These are phyloP conservation scores for Erythrocercus mccallii DNA, from an alignment of 2,113 vertebrate genomes.

Conservation along the genomic window DNA sequence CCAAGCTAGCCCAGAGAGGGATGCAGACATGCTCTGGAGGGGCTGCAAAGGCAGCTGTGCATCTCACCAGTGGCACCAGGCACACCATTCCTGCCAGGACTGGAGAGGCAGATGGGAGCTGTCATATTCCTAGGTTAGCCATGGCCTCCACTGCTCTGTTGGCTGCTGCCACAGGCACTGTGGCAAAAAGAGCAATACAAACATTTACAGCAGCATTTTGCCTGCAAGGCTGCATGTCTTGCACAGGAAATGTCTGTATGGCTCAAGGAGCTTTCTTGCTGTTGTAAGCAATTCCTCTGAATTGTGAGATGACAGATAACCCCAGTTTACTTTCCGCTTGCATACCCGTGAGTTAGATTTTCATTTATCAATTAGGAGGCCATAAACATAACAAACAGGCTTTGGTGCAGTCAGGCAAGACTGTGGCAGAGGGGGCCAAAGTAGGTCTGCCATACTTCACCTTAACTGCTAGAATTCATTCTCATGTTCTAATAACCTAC, in stretches of 20 bases:
- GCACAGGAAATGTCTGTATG: background rate
- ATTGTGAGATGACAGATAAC: background rate
- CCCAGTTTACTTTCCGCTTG: background rate
- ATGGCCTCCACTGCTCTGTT: rapidly evolving
- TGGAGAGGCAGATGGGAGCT: rapidly evolving
- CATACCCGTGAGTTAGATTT: background rate
- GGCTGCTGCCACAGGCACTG: background rate
- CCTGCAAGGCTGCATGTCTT: background rate
- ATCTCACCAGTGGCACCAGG: background rate
- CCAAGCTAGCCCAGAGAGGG: background rate
- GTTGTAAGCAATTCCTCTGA: background rate
- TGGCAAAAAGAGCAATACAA: background rate
- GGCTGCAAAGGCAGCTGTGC: background rate
- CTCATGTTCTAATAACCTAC: background rate
- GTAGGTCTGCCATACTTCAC: background rate
- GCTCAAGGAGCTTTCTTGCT: background rate
- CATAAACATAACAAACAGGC: background rate
- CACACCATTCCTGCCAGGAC: background rate
- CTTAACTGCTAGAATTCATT: background rate
- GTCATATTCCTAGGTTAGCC: background rate
- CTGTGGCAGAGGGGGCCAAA: background rate
- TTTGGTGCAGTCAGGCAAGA: background rate
- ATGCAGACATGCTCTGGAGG: background rate
- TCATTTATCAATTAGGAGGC: background rate
- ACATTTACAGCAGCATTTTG: background rate